Conservation (phyloP, 2,797 vertebrate genomes). For the Danio aesculapii region DNA sequence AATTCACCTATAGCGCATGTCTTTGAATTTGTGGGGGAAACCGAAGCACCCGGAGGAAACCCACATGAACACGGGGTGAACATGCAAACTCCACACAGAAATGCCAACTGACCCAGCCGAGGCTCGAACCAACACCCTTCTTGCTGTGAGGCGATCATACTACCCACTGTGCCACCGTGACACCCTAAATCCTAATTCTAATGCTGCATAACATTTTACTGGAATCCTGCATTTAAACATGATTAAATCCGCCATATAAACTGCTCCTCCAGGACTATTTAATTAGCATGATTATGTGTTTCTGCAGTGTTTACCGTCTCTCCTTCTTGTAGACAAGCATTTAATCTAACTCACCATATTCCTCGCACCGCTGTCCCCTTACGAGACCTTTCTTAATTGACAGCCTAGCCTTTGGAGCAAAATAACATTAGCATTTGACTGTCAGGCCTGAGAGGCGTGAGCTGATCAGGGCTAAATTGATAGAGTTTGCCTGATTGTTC, state of each 20-base stretch:
- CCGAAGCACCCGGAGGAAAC: too few relatives aligned
- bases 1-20: too few relatives aligned
- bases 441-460: conserved; percentile 81
- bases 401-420: conserved; percentile 86
- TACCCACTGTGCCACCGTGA: too few relatives aligned
- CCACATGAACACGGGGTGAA: too few relatives aligned
- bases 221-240: background rate
- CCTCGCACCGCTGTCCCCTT: conserved; percentile 67
- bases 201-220: conserved; percentile 10
- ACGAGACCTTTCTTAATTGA: conserved; percentile 73
- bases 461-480: conserved; percentile 89
- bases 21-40: too few relatives aligned
- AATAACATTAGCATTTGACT: conserved; percentile 86
- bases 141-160: too few relatives aligned
- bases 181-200: background rate
- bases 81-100: too few relatives aligned
- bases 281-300: conserved; percentile 45
- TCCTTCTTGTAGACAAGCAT: conserved; percentile 74
- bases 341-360: conserved; percentile 77
- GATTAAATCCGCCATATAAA: conserved; percentile 32
- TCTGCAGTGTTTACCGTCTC: conserved; percentile 28
- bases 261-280: conserved; percentile 7
- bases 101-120: too few relatives aligned
- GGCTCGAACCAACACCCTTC: too few relatives aligned
- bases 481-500: conserved; percentile 97